Evolutionary conservation across 2,888 invertebrate genomes (phyloP).

Genomic region (Oxytorus armatus): DNA sequence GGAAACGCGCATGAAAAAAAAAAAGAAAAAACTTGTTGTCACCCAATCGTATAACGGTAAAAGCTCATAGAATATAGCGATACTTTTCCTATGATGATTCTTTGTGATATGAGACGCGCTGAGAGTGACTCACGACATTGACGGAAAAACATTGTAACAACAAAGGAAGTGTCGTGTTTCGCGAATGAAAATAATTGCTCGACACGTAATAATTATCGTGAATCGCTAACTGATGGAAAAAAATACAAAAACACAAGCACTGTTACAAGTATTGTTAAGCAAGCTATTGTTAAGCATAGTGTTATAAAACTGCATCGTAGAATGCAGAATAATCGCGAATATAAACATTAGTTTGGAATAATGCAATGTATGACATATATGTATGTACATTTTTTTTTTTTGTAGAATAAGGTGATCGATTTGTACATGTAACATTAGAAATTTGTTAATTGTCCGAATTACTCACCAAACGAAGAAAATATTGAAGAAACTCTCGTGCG

Average conservation of each 20-base stretch:
- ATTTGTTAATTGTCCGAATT: background rate
- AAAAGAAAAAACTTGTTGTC: too few species aligned
- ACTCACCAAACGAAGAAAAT: constrained; percentile 41
- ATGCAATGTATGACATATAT: background rate
- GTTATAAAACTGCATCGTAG: background rate
- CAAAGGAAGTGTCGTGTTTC: too few species aligned
- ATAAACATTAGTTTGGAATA: background rate
- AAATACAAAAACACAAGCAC: background rate
- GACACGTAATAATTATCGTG: background rate
- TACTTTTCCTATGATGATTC: background rate
- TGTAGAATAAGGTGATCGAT: background rate
- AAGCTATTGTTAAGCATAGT: background rate
- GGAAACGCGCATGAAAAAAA: too few species aligned
- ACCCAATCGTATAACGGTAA: background rate
- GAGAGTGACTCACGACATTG: constrained; percentile 10
- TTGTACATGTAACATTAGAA: background rate
- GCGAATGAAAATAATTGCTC: background rate
- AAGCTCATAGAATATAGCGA: background rate
- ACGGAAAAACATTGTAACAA: background rate
- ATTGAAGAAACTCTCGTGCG: background rate
- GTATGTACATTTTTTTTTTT: background rate
- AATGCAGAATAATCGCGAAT: background rate
- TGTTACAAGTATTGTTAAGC: background rate
- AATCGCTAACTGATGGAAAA: background rate
- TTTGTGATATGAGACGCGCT: constrained; percentile 2